A percentile compares a stretch with the other conserved stretches of the same genome.
Conservation (phyloP, 2,797 vertebrate genomes). For the Pangasius sanitwongsei region DNA sequence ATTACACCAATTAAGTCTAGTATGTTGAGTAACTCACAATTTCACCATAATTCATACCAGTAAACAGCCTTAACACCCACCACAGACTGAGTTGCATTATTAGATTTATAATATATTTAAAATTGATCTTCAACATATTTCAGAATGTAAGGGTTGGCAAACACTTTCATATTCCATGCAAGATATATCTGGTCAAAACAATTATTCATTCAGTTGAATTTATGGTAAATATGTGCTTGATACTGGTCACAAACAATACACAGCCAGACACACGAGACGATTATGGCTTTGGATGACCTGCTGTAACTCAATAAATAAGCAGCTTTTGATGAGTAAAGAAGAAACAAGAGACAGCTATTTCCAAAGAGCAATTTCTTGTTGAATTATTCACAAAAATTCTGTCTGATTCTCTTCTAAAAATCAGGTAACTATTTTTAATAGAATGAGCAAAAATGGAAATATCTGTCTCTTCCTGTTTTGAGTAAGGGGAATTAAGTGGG, state of each 20-base stretch:
- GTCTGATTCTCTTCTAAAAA: slow-evolving; percentile 1
- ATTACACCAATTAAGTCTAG: neutral
- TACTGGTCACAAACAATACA: slow-evolving; percentile 51
- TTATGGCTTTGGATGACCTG: slow-evolving; percentile 52
- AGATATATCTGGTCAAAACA: slow-evolving; percentile 40
- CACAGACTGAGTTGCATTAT: neutral
- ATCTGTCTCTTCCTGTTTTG: slow-evolving; percentile 48
- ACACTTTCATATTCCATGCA: slow-evolving; percentile 62
- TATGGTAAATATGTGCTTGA: slow-evolving; percentile 62
- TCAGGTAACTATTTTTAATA: neutral
- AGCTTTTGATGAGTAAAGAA: slow-evolving; percentile 30
- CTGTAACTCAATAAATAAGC: slow-evolving; percentile 47
- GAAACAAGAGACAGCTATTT: slow-evolving; percentile 57
- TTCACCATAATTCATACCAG: neutral
- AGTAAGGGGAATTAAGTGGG: slow-evolving; percentile 3
- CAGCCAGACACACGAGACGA: slow-evolving; percentile 58
- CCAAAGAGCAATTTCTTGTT: slow-evolving; percentile 48
- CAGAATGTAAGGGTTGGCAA: slow-evolving; percentile 66
- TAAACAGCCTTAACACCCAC: neutral
- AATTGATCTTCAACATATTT: slow-evolving; percentile 8
- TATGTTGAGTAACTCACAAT: neutral
- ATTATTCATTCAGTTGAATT: slow-evolving; percentile 32
- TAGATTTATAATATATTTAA: neutral
- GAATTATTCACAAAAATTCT: slow-evolving; percentile 33
- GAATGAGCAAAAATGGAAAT: slow-evolving; percentile 41